Conservation (phyloP, 2,888 invertebrate genomes). For the Anodontia alba region DNA sequence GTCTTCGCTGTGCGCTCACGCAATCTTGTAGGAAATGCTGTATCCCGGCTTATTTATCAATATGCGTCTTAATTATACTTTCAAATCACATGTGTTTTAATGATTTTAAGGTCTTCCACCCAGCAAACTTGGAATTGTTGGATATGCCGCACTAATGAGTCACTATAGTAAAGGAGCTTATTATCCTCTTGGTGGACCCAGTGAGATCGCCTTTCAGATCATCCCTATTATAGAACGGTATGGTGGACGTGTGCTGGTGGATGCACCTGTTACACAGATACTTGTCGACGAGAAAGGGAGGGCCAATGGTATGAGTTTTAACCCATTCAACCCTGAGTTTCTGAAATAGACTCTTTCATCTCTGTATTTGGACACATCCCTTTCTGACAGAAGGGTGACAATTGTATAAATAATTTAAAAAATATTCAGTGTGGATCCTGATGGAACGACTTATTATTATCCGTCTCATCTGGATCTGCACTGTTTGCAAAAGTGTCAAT, state of each 20-base stretch:
- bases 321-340: too few relatives aligned
- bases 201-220: slow-evolving; percentile 84
- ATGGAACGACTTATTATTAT: too few relatives aligned
- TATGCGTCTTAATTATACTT: too few relatives aligned
- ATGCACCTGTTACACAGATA: slow-evolving; percentile 81
- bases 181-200: slow-evolving; percentile 85
- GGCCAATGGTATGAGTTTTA: slow-evolving; percentile 80
- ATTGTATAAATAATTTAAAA: neutral
- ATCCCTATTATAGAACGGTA: slow-evolving; percentile 83
- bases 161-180: slow-evolving; percentile 81
- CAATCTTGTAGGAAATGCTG: too few relatives aligned
- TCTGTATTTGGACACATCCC: too few relatives aligned
- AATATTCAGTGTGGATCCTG: neutral
- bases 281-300: slow-evolving; percentile 74
- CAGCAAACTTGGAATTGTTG: slow-evolving; percentile 64
- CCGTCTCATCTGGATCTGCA: too few relatives aligned
- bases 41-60: too few relatives aligned
- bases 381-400: neutral
- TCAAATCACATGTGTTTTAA: too few relatives aligned
- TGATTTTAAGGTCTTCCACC: slow-evolving; percentile 62
- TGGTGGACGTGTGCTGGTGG: slow-evolving; percentile 83
- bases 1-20: too few relatives aligned
- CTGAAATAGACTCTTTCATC: too few relatives aligned
- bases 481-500: too few relatives aligned
- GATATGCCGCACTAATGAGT: slow-evolving; percentile 76